Evolutionary conservation across 2,113 vertebrate species (phyloP).

Genomic region (Cranoglanis bouderius): DNA sequence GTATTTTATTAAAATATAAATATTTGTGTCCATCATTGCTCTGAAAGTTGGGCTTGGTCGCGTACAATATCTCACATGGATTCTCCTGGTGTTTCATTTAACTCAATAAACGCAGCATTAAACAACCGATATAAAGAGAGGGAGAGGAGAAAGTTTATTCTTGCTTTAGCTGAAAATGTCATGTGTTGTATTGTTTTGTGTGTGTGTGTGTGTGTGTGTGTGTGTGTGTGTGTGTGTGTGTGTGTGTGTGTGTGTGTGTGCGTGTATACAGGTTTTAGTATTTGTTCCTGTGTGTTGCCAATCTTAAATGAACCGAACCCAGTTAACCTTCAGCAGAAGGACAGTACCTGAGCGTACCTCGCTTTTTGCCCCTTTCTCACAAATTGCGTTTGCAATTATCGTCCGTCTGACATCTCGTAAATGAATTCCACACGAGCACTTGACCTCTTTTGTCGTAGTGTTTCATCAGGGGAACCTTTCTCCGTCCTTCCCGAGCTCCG

Average conservation of each 20-base stretch:
- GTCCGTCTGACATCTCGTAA: constrained; percentile 32
- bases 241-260: constrained; percentile 12
- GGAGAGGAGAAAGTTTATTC: background rate
- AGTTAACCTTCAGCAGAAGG: constrained; percentile 53
- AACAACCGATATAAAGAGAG: constrained; percentile 4
- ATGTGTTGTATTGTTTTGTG: constrained; percentile 4
- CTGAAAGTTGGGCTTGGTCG: background rate
- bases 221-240: background rate
- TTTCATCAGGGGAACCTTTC: background rate
- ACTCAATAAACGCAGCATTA: background rate
- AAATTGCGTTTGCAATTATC: constrained; percentile 54
- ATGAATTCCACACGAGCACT: background rate
- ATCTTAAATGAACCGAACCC: constrained; percentile 44
- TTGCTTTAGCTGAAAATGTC: constrained; percentile 1
- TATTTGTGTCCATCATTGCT: constrained; percentile 34
- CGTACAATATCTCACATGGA: background rate
- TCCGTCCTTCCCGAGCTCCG: background rate
- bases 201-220: constrained; percentile 22
- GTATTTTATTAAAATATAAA: constrained; percentile 36
- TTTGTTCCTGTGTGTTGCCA: background rate
- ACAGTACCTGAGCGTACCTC: constrained; percentile 13
- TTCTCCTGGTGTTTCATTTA: background rate
- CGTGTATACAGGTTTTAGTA: background rate
- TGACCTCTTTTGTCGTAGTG: background rate
- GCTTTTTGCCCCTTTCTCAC: constrained; percentile 29